phyloP scores from a whole-genome alignment of 2,113 vertebrate species.

The Lontra canadensis region DNA sequence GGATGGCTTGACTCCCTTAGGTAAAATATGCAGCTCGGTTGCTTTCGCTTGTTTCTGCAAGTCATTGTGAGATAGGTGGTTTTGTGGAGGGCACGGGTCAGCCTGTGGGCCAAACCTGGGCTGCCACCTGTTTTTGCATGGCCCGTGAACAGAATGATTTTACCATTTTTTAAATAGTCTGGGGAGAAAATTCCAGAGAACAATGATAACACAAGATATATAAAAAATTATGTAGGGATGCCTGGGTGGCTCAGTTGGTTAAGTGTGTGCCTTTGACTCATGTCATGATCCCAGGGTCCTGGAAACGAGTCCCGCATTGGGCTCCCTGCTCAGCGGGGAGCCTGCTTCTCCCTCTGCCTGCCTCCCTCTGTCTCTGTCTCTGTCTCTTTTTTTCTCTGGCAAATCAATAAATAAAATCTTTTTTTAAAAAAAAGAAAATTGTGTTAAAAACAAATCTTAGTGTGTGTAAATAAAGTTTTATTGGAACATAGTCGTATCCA shows the following conservation, averaged over 20 bases:
- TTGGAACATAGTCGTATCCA: neutral
- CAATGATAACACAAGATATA: neutral
- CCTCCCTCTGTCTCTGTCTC: neutral
- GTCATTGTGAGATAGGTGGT: neutral
- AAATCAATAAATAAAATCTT: neutral
- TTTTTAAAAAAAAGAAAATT: neutral
- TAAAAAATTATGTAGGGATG: neutral
- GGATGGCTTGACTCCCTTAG: neutral
- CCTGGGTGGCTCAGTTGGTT: neutral
- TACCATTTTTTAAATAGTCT: neutral
- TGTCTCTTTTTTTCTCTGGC: neutral
- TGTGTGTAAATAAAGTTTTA: slow-evolving; percentile 17
- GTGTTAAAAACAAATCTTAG: neutral
- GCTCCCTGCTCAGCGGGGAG: neutral
- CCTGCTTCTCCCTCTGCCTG: neutral
- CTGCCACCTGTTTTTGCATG: neutral
- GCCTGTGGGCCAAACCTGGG: neutral
- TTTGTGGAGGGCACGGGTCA: neutral
- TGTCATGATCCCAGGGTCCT: neutral
- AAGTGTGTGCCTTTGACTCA: neutral
- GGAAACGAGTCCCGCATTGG: rapidly evolving
- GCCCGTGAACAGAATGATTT: neutral
- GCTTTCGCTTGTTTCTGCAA: neutral
- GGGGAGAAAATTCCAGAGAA: neutral
- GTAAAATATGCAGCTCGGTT: neutral